These are phyloP conservation scores for Achatina immaculata DNA, from an alignment of 1,140 invertebrate species.

Conservation along the genomic window DNA sequence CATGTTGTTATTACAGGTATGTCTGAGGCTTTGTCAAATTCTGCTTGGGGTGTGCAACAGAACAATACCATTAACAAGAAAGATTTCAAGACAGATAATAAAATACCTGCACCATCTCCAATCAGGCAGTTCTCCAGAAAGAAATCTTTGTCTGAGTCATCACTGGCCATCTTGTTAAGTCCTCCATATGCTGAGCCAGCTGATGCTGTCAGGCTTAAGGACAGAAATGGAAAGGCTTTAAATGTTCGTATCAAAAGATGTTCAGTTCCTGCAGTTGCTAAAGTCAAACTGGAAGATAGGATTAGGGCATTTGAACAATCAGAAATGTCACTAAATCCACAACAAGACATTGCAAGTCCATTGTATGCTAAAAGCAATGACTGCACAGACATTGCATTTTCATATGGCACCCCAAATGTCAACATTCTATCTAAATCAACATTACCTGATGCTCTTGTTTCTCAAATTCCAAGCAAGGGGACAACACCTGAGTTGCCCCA, in stretches of 20 bases:
- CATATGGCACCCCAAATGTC: not conserved
- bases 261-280: slow-evolving; percentile 39
- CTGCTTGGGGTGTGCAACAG: not conserved
- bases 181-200: slow-evolving; percentile 93
- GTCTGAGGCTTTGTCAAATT: not conserved
- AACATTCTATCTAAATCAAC: not conserved
- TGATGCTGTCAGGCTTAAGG: slow-evolving; percentile 77
- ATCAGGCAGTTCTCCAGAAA: slow-evolving; percentile 37
- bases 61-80: not conserved
- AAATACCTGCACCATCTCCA: slow-evolving; percentile 22
- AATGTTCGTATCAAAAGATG: slow-evolving; percentile 32
- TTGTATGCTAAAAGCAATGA: slow-evolving; percentile 14
- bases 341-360: slow-evolving; percentile 52
- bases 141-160: slow-evolving; percentile 54
- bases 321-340: slow-evolving; percentile 34
- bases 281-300: not conserved
- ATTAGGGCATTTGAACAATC: not conserved
- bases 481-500: slow-evolving; percentile 28
- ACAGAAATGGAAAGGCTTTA: slow-evolving; percentile 28
- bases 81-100: not conserved
- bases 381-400: not conserved
- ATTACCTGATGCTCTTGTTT: not conserved
- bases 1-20: not conserved
- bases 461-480: slow-evolving; percentile 37
- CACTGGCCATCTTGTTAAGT: slow-evolving; percentile 72